Evolutionary conservation across 2,113 vertebrate species (phyloP).

Genomic region (Odontesthes bonariensis): DNA sequence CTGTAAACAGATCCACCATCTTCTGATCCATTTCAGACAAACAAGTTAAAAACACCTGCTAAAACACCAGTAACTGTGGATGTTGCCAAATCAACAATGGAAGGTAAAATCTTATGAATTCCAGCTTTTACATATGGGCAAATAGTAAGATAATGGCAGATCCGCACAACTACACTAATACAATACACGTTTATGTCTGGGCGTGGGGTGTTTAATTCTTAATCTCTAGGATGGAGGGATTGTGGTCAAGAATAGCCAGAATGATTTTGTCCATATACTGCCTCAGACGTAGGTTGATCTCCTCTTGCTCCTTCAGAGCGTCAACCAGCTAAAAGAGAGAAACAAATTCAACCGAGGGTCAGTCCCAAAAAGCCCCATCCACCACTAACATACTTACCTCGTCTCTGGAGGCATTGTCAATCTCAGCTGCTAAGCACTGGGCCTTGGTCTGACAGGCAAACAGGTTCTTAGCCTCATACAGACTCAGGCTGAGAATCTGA

Average conservation of each 20-base stretch:
- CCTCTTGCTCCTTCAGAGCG: constrained; percentile 96
- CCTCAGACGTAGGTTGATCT: constrained; percentile 94
- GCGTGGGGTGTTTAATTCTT: constrained; percentile 84
- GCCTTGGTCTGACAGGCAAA: constrained; percentile 95
- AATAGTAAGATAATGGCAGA: neutral
- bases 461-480: constrained; percentile 96
- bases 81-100: too few species aligned
- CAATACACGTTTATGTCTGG: neutral
- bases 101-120: too few species aligned
- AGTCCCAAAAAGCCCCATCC: too few species aligned
- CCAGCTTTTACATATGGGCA: too few species aligned
- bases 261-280: constrained; percentile 99
- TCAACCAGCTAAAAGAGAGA: constrained; percentile 89
- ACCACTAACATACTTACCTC: constrained; percentile 83
- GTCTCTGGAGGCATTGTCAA: constrained; percentile 95
- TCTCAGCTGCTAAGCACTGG: constrained; percentile 97
- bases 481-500: constrained; percentile 96
- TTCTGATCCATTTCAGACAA: too few species aligned
- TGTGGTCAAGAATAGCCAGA: constrained; percentile 96
- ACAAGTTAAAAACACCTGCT: too few species aligned
- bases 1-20: too few species aligned
- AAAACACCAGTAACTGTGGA: too few species aligned
- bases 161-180: constrained; percentile 9
- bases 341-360: neutral
- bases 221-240: constrained; percentile 98